A percentile compares a stretch with the other conserved stretches of the same genome.
These are phyloP conservation scores for Chaitophorus viminalis DNA, from an alignment of 2,888 invertebrate species.

Conservation along the genomic window DNA sequence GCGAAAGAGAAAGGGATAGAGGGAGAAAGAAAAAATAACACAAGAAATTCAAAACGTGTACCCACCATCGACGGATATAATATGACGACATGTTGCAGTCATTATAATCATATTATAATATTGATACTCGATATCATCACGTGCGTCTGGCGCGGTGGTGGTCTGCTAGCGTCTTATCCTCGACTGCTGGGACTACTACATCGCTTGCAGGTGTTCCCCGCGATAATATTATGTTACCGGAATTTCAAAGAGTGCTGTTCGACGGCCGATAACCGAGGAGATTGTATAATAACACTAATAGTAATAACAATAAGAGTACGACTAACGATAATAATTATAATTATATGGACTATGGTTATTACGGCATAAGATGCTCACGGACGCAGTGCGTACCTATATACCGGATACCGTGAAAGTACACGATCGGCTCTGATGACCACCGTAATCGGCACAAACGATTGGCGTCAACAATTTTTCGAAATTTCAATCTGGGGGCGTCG, in stretches of 20 bases:
- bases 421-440: no score
- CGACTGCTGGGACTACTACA: neutral
- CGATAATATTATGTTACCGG: neutral
- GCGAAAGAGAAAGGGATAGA: no score
- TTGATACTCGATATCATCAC: conserved; percentile 22
- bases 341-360: neutral
- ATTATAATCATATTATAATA: neutral
- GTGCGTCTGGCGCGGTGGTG: conserved; percentile 24
- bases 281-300: neutral
- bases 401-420: no score
- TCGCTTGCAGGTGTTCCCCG: neutral
- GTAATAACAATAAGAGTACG: neutral
- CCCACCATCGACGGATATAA: neutral
- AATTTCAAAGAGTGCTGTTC: neutral
- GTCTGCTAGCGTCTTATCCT: neutral
- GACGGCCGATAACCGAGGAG: neutral
- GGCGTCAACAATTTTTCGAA: no score
- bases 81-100: neutral
- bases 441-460: no score
- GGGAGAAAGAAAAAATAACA: no score
- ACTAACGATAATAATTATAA: neutral
- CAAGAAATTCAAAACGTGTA: neutral
- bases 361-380: neutral
- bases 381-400: no score
- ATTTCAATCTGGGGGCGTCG: no score